phyloP scores from a whole-genome alignment of 2,797 vertebrate species.

The Nannoperca obscura region DNA sequence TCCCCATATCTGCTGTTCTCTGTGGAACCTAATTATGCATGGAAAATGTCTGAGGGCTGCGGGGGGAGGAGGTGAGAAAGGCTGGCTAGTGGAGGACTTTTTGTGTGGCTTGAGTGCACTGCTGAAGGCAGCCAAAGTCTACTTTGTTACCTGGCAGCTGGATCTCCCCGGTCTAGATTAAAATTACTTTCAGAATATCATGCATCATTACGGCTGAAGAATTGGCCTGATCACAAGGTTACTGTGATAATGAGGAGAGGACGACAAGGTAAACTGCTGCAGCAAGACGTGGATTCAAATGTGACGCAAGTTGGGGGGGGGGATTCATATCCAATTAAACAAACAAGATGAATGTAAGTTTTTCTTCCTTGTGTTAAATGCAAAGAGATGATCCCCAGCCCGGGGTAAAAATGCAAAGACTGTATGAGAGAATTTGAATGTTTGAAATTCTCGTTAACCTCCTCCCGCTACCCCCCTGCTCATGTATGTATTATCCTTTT shows the following conservation, averaged over 20 bases:
- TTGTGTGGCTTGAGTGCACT: slow-evolving; percentile 54
- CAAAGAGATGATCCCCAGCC: slow-evolving; percentile 22
- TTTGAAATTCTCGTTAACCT: slow-evolving; percentile 48
- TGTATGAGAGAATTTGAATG: slow-evolving; percentile 38
- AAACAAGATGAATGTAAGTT: slow-evolving; percentile 65
- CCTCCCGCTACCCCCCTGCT: background rate
- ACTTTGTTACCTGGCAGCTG: slow-evolving; percentile 76
- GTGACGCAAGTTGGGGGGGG: slow-evolving; percentile 16
- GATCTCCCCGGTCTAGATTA: slow-evolving; percentile 64
- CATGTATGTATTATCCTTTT: slow-evolving; percentile 59
- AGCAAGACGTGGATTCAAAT: slow-evolving; percentile 52
- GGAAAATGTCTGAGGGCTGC: slow-evolving; percentile 69
- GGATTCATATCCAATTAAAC: slow-evolving; percentile 74
- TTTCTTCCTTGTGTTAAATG: slow-evolving; percentile 39
- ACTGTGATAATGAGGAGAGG: slow-evolving; percentile 76
- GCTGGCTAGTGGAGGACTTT: slow-evolving; percentile 58
- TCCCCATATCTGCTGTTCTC: slow-evolving; percentile 56
- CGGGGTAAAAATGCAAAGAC: slow-evolving; percentile 54
- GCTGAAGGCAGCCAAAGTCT: slow-evolving; percentile 66
- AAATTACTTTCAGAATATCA: slow-evolving; percentile 69
- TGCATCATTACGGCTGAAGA: slow-evolving; percentile 69
- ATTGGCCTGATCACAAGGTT: slow-evolving; percentile 76
- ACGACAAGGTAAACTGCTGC: slow-evolving; percentile 67
- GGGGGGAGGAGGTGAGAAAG: slow-evolving; percentile 55
- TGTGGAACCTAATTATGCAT: slow-evolving; percentile 78